phyloP scores from a whole-genome alignment of 2,888 invertebrate species.

The Dryococelus australis region DNA sequence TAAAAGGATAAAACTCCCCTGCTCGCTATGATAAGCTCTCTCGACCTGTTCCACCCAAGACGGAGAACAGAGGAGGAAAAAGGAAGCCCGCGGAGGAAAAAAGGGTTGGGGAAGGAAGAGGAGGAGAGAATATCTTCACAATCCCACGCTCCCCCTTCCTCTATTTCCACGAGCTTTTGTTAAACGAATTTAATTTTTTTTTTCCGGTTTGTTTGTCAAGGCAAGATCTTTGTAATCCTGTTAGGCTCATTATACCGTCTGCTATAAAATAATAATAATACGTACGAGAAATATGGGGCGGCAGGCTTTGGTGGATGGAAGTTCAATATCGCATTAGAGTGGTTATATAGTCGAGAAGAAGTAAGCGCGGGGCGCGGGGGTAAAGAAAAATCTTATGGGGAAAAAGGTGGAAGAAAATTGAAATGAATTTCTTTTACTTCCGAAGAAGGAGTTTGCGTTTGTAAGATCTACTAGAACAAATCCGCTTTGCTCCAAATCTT shows the following conservation, averaged over 20 bases:
- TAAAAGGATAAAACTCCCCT: not conserved
- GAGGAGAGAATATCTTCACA: not conserved
- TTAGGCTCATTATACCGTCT: conserved; percentile 25
- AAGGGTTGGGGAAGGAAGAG: not conserved
- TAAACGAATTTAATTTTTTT: conserved; percentile 33
- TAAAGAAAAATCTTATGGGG: not conserved
- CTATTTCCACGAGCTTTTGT: conserved; percentile 26
- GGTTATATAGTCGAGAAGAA: not conserved
- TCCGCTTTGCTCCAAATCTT: not conserved
- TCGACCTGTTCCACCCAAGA: not conserved
- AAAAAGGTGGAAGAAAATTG: conserved; percentile 4
- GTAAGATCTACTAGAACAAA: not conserved
- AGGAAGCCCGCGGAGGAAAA: not conserved
- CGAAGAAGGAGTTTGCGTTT: conserved; percentile 22
- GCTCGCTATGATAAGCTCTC: conserved; percentile 21
- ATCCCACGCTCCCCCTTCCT: conserved; percentile 1
- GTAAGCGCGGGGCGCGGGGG: not conserved
- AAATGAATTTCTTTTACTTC: conserved; percentile 18
- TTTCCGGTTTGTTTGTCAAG: conserved; percentile 31
- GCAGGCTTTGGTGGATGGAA: conserved; percentile 17
- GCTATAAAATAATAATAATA: conserved; percentile 26
- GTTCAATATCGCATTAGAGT: conserved; percentile 25
- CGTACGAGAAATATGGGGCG: conserved; percentile 1
- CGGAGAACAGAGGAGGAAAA: not conserved
- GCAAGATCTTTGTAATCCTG: conserved; percentile 31